Evolutionary conservation across 1,140 invertebrate species (phyloP), one percentile per base, ranked within the genome.

Genomic region (Platyscapa corneri): DNA sequence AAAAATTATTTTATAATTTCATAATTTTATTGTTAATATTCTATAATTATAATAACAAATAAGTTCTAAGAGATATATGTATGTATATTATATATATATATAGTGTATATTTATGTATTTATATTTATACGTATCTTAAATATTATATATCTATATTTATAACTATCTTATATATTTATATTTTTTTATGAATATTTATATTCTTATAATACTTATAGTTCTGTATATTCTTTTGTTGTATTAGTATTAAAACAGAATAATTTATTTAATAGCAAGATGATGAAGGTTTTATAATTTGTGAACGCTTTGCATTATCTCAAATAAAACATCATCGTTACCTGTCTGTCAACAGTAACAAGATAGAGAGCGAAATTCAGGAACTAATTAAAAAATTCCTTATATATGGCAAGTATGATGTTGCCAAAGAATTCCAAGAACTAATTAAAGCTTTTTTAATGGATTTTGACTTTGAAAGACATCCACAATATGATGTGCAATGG

Each of bases 401-500:
- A 60, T 92, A 94, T 86, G 93, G 93, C 16, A 94, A 94, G 60
- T 90, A 93, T 81, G 90, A 93, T 78, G 90, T 93, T 18, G 91
- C 93, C 14, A 88, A 89, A 53, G 91, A 91, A 46, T 92, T 94
- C 53, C 83, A 87, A 39, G 88, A 90, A 83, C 87, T 94, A 32
- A 85, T 93, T 3, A 82, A 92, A 83, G 85, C 88, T 18, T 93
- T 93, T 85, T 74, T 93, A 14, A 89, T 87, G 6, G 91, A 89
- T 83, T 93, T 93, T 82, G 90, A 92, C 46, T 93, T 93, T 84
- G 92, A 93, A 6, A 89, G 90, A 60, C 92, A 93, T 90, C 92
- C 93, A 0, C 92, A 94, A 67, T 91, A 91, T 70, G 92, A 94
- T 87, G 77, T 94, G 30, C 92, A 94, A 86, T 94, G 93, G 93